Conservation (phyloP, 35 echinoderm and acorn worm species). For the Hemicentrotus pulcherrimus region DNA sequence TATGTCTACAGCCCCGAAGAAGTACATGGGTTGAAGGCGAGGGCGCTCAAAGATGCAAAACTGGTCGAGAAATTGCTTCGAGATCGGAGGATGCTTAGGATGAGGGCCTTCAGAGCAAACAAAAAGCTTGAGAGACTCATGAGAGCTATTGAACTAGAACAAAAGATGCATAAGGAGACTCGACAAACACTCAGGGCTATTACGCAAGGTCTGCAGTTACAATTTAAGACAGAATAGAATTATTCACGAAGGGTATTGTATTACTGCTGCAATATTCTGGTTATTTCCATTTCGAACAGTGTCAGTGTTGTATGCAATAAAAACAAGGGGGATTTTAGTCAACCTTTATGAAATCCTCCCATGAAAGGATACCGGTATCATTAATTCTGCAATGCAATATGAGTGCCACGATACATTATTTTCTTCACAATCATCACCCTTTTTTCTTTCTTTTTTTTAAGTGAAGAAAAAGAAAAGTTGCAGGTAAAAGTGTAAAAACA, state of each 20-base stretch:
- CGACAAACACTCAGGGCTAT: not conserved
- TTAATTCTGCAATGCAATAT: too few relatives aligned
- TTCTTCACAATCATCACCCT: too few relatives aligned
- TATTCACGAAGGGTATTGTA: not conserved
- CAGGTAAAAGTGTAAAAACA: too few relatives aligned
- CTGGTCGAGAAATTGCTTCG: not conserved
- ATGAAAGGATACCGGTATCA: too few relatives aligned
- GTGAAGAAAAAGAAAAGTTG: too few relatives aligned
- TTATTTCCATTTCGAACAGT: too few relatives aligned
- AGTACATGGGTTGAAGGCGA: not conserved
- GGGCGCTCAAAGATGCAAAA: not conserved
- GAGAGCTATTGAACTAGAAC: not conserved
- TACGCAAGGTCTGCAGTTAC: not conserved
- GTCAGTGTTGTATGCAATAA: too few relatives aligned
- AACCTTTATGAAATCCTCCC: too few relatives aligned
- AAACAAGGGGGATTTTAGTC: too few relatives aligned
- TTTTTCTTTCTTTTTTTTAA: too few relatives aligned
- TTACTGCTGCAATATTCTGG: too few relatives aligned
- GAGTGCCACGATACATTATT: too few relatives aligned
- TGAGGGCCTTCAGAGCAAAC: not conserved
- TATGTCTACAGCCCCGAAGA: not conserved
- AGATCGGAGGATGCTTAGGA: constrained; percentile 8
- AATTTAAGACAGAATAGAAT: not conserved
- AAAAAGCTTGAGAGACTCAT: not conserved
- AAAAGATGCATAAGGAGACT: not conserved